These are phyloP conservation scores for Drosophila leontia DNA, from an alignment of 1,140 invertebrate genomes.

Conservation along the genomic window DNA sequence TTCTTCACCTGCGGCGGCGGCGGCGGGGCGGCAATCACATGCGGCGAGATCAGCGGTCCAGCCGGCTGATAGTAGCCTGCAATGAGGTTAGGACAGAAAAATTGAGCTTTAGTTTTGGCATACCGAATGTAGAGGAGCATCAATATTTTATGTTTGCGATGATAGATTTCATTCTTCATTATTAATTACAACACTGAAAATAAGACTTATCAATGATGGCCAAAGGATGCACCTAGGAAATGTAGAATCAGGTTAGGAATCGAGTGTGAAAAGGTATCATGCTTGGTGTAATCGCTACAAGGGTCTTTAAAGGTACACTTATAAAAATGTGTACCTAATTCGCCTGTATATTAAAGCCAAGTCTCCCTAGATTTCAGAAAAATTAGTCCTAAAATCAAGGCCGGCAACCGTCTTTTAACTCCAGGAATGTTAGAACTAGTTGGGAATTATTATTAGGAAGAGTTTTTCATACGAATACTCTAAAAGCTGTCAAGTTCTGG, in stretches of 20 bases:
- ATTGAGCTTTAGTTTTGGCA: conserved; percentile 5
- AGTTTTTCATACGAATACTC: background rate
- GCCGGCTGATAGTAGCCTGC: conserved; percentile 95
- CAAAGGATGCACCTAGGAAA: background rate
- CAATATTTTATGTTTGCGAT: no score
- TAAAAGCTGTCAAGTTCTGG: background rate
- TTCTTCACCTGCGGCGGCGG: conserved; percentile 67
- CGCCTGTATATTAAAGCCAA: no score
- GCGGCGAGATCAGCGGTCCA: conserved; percentile 92
- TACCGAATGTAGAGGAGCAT: background rate
- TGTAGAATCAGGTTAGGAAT: background rate
- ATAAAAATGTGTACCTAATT: no score
- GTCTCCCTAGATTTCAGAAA: no score
- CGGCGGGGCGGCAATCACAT: conserved; percentile 85
- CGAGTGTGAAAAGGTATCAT: background rate
- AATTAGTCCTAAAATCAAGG: no score
- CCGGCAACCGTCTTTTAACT: no score
- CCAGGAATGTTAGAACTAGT: no score
- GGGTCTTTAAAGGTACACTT: background rate
- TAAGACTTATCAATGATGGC: background rate
- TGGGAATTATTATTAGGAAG: no score
- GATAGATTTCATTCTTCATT: no score
- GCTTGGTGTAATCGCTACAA: background rate
- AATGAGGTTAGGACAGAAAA: conserved; percentile 73
- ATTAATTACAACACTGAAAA: no score